Evolutionary conservation across 2,113 vertebrate species (phyloP), one percentile per base, ranked within the genome.

Genomic region (Herpailurus yagouaroundi): DNA sequence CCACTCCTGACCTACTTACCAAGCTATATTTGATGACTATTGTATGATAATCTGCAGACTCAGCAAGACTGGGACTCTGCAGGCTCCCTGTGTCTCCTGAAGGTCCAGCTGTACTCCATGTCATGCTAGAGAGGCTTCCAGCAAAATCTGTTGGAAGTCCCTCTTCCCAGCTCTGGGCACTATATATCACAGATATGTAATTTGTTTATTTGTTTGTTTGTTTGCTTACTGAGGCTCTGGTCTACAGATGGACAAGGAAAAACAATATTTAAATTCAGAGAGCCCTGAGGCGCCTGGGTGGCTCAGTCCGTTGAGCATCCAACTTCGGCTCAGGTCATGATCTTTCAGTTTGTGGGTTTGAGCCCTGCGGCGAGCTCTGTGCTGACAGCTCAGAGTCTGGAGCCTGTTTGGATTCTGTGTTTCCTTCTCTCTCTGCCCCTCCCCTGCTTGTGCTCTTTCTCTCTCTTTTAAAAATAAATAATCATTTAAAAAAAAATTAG

Each of bases 1-100:
- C 74, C 23, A 48, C 80, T 69, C 48, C 69, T 97, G 98, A 97
- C 96, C 97, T 95, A 97, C 91, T 98, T 98, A 85, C 52, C 33
- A 52, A 82, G 88, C 95, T 83, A 21, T 82, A 64, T 88, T 96
- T 95, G 97, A 97, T 94, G 92, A 79, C 95, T 84, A 29, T 90
- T 83, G 77, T 93, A 68, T 73, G 77, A 60, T 63, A 94, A 96
- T 77, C 60, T 41, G 80, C 96, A 89, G 71, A 94, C 38, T 97
- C 96, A 97, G 96, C 96, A 94, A 94, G 80, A 6, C 48, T 57
- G 81, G 36, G 31, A 18, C 36, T 57, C 94, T 45, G 84, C 76
- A 73, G 95, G 57, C 50, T 97, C 85, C 77, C 29, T 16, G 14
- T 52, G 55, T 82, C 76, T 95, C 83, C 74, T 57, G 63, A 82